Evolutionary conservation across 1,140 invertebrate species (phyloP).

Genomic region (Drosophila rhopaloa): DNA sequence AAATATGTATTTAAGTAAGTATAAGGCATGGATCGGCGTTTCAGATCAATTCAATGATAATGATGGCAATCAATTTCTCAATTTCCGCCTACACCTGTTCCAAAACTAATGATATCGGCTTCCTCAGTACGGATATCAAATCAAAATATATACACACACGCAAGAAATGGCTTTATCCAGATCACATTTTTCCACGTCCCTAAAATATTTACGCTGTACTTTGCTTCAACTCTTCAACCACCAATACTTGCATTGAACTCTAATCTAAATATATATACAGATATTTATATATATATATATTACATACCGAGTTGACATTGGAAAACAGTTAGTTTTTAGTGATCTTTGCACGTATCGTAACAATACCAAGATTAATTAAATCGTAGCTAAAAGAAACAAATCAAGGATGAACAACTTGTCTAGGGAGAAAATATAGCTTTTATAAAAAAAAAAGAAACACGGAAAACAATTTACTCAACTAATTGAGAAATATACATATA

Average conservation of each 20-base stretch:
- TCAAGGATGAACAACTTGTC: conserved; percentile 9
- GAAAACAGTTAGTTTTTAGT: conserved; percentile 47
- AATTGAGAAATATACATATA: conserved; percentile 11
- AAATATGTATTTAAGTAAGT: conserved; percentile 53
- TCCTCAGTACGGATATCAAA: conserved; percentile 26
- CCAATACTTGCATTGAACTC: conserved; percentile 23
- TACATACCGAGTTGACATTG: conserved; percentile 36
- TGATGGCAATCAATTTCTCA: conserved; percentile 57
- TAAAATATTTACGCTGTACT: conserved; percentile 35
- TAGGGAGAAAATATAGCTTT: conserved; percentile 38
- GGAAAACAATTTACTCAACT: conserved; percentile 34
- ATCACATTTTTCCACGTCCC: conserved; percentile 1
- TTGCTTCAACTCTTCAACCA: conserved; percentile 37
- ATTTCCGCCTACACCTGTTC: conserved; percentile 21
- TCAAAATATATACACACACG: conserved; percentile 36
- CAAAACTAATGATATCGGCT: conserved; percentile 9
- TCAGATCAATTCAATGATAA: conserved; percentile 59
- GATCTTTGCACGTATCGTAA: conserved; percentile 51
- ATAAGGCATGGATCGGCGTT: conserved; percentile 50
- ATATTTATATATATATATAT: conserved; percentile 17
- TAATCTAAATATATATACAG: conserved; percentile 25
- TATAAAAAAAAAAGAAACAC: conserved; percentile 23
- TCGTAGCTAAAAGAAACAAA: conserved; percentile 47
- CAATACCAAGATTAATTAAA: conserved; percentile 37
- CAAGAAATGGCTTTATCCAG: conserved; percentile 44